Percentiles rank a stretch among this genome's conserved stretches.
phyloP scores from a whole-genome alignment of 2,888 invertebrate species.

The Phyllotreta cruciferae region DNA sequence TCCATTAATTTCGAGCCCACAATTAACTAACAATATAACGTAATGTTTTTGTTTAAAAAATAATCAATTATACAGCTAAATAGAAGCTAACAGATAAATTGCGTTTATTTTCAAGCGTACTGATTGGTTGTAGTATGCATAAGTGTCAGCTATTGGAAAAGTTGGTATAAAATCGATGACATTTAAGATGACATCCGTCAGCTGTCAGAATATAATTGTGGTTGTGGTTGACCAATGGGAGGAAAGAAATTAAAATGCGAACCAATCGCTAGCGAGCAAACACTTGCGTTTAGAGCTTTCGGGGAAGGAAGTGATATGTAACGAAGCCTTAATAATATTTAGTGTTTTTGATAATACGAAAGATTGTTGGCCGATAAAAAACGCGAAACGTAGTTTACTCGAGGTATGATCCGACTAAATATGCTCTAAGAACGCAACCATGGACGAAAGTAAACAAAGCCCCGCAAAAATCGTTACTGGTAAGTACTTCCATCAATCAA shows the following conservation, averaged over 20 bases:
- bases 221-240: neutral
- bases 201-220: constrained; percentile 5
- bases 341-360: neutral
- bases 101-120: too few species aligned
- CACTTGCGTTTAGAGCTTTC: neutral
- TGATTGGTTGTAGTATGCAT: neutral
- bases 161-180: constrained; percentile 7
- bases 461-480: constrained; percentile 17
- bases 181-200: neutral
- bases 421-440: constrained; percentile 6
- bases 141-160: neutral
- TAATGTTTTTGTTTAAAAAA: too few species aligned
- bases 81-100: too few species aligned
- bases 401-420: neutral
- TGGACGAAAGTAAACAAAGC: constrained; percentile 23
- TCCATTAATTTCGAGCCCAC: neutral
- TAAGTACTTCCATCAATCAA: constrained; percentile 4
- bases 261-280: constrained; percentile 6
- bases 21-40: neutral
- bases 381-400: constrained; percentile 1
- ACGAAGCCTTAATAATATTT: constrained; percentile 3
- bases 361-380: constrained; percentile 7
- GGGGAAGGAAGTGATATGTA: neutral
- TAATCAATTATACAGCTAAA: too few species aligned
- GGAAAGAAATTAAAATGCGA: neutral